Percentiles rank a stretch among this genome's conserved stretches.
Conservation (phyloP, 2,888 invertebrate species). For the Drosophila cracens region DNA sequence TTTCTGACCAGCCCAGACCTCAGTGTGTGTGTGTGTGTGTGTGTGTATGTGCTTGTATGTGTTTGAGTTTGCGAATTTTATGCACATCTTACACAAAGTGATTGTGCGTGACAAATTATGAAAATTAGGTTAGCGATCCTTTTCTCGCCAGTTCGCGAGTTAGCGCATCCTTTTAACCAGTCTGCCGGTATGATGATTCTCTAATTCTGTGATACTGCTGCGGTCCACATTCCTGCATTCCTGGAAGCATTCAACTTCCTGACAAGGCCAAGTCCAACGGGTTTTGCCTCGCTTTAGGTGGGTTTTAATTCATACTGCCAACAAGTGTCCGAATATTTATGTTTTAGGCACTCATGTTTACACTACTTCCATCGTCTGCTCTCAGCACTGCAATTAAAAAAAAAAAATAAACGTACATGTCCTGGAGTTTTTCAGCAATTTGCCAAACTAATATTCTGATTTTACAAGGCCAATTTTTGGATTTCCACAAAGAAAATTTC, state of each 20-base stretch:
- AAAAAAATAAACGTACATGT: not conserved
- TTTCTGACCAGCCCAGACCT: conserved; percentile 56
- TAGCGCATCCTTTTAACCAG: conserved; percentile 53
- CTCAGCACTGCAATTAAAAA: not conserved
- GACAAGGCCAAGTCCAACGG: conserved; percentile 29
- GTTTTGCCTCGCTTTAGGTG: not conserved
- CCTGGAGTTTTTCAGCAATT: not conserved
- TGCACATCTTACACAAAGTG: conserved; percentile 66
- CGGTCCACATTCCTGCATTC: conserved; percentile 38
- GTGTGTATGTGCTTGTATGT: conserved; percentile 4
- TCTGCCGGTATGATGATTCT: not conserved
- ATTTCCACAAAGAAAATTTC: not conserved
- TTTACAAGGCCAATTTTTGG: not conserved
- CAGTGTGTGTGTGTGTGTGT: not conserved
- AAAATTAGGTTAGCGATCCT: conserved; percentile 66
- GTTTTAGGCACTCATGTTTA: not conserved
- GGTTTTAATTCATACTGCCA: conserved; percentile 50
- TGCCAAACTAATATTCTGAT: not conserved
- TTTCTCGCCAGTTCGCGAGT: conserved; percentile 33
- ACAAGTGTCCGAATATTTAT: conserved; percentile 41
- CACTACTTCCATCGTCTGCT: not conserved
- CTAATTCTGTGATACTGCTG: conserved; percentile 13
- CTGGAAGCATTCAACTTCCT: conserved; percentile 24
- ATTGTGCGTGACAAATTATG: conserved; percentile 79
- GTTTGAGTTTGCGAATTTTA: conserved; percentile 57